Evolutionary conservation across 2,113 vertebrate species (phyloP).

Genomic region (Rousettus leschenaultii): DNA sequence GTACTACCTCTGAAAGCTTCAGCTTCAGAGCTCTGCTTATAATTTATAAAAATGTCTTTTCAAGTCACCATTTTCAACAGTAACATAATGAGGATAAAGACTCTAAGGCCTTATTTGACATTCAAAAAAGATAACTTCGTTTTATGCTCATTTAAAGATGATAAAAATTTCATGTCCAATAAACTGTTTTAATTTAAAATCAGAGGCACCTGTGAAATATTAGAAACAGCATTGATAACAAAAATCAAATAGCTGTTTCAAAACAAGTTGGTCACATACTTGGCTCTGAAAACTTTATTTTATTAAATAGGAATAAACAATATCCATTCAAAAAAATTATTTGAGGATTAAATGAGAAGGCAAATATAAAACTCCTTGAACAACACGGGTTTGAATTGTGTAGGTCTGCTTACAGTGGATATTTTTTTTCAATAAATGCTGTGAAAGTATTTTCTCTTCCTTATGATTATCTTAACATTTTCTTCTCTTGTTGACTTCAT

Average conservation of each 20-base stretch:
- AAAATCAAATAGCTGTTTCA: background rate
- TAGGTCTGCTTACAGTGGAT: background rate
- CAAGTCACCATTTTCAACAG: background rate
- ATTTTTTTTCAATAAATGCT: background rate
- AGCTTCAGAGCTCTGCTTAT: background rate
- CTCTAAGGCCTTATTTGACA: background rate
- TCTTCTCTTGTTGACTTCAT: background rate
- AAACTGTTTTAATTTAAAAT: conserved; percentile 9
- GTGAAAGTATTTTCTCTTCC: background rate
- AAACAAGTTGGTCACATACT: background rate
- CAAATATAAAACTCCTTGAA: background rate
- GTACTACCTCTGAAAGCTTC: background rate
- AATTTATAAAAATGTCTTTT: background rate
- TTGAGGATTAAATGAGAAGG: background rate
- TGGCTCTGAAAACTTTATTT: background rate
- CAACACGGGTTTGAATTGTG: background rate
- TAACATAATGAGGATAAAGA: background rate
- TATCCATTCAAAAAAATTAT: background rate
- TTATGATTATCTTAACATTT: background rate
- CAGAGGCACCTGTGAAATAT: background rate
- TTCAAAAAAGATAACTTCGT: background rate
- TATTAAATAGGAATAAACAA: background rate
- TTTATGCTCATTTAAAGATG: background rate
- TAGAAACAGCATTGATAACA: background rate
- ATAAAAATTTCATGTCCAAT: background rate